These are phyloP conservation scores for Agapornis canus DNA, from an alignment of 2,797 vertebrate species.

Conservation along the genomic window DNA sequence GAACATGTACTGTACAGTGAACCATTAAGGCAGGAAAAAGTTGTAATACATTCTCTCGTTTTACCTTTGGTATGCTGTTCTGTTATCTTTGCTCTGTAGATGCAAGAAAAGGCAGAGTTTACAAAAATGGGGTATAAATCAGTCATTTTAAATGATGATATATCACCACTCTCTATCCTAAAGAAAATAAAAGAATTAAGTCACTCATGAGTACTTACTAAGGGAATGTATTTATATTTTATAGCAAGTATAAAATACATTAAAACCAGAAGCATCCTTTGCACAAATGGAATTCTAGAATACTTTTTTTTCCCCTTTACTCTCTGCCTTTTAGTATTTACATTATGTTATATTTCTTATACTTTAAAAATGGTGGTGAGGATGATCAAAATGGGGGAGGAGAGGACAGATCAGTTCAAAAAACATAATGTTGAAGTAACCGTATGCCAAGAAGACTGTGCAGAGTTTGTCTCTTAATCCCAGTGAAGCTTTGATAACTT, in stretches of 20 bases:
- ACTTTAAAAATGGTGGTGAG: background rate
- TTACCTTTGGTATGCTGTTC: background rate
- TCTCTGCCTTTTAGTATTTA: background rate
- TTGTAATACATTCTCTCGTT: background rate
- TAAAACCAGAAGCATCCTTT: background rate
- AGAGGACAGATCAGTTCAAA: background rate
- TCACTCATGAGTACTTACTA: background rate
- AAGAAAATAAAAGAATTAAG: slow-evolving; percentile 20
- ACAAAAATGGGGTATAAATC: background rate
- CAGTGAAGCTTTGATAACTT: slow-evolving; percentile 34
- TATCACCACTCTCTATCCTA: background rate
- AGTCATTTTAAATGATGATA: background rate
- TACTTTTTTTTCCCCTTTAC: background rate
- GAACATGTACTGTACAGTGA: background rate
- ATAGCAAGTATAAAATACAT: background rate
- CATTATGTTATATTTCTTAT: background rate
- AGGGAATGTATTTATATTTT: slow-evolving; percentile 28
- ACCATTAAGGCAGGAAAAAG: background rate
- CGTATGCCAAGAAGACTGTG: background rate
- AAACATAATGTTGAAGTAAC: slow-evolving; percentile 39
- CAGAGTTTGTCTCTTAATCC: slow-evolving; percentile 20
- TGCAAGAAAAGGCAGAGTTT: background rate
- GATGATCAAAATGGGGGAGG: background rate
- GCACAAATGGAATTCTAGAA: slow-evolving; percentile 3
- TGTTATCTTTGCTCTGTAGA: background rate